Evolutionary conservation across 2,888 invertebrate species (phyloP).

Genomic region (Folsomia candida): DNA sequence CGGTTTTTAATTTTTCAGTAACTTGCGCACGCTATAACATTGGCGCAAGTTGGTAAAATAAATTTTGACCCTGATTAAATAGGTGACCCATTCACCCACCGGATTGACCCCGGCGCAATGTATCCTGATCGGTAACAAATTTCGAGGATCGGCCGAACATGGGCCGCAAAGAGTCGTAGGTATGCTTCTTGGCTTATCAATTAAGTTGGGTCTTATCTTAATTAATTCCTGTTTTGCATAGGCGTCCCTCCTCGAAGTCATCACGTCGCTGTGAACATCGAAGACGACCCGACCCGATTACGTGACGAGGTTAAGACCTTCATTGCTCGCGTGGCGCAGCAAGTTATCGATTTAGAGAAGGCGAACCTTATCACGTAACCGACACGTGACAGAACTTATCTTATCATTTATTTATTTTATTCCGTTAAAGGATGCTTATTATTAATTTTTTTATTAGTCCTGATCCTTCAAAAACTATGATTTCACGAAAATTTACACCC

Average conservation of each 20-base stretch:
- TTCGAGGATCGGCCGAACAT: conserved; percentile 37
- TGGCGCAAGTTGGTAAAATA: too few relatives aligned
- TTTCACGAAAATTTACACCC: neutral
- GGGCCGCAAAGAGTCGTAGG: conserved; percentile 47
- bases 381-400: neutral
- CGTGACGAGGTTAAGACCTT: conserved; percentile 45
- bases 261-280: conserved; percentile 48
- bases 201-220: too few relatives aligned
- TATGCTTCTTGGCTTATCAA: too few relatives aligned
- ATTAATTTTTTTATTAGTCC: too few relatives aligned
- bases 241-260: conserved; percentile 40
- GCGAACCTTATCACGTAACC: conserved; percentile 12
- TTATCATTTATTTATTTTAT: too few relatives aligned
- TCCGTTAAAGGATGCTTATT: too few relatives aligned
- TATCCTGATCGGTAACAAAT: conserved; percentile 46
- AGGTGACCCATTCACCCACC: conserved; percentile 44
- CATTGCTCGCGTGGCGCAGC: conserved; percentile 42
- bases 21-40: too few relatives aligned
- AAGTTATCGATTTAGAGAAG: conserved; percentile 44
- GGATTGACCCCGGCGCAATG: conserved; percentile 42
- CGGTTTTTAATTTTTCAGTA: too few relatives aligned
- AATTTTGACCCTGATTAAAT: too few relatives aligned
- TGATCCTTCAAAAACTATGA: too few relatives aligned
- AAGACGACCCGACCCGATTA: conserved; percentile 46
- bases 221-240: neutral